Conservation (phyloP, 2,888 invertebrate species). For the Acronicta aceris region DNA sequence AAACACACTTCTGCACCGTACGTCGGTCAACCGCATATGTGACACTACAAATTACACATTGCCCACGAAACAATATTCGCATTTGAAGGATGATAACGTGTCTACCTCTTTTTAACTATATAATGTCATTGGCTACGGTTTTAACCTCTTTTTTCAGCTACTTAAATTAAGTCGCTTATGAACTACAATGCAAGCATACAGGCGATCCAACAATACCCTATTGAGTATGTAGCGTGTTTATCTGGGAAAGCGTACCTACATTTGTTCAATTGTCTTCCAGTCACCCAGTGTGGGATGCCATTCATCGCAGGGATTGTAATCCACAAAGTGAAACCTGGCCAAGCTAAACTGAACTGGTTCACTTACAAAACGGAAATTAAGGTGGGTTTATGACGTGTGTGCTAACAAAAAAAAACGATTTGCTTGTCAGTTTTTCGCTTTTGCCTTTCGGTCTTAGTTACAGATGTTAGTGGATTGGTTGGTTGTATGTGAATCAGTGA, state of each 20-base stretch:
- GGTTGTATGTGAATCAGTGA: too few relatives aligned
- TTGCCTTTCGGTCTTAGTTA: not conserved
- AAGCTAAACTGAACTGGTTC: slow-evolving; percentile 18
- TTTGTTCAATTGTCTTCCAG: slow-evolving; percentile 55
- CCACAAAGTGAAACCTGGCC: slow-evolving; percentile 37
- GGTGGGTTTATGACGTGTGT: slow-evolving; percentile 11
- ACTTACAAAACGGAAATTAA: slow-evolving; percentile 23
- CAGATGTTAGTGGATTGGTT: too few relatives aligned
- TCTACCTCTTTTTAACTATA: too few relatives aligned
- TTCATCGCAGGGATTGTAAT: slow-evolving; percentile 53
- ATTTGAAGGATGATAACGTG: too few relatives aligned
- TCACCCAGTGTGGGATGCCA: slow-evolving; percentile 39
- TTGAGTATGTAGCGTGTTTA: slow-evolving; percentile 61
- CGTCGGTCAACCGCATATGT: too few relatives aligned
- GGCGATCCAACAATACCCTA: slow-evolving; percentile 36
- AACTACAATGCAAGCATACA: slow-evolving; percentile 42
- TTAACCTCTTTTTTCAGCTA: too few relatives aligned
- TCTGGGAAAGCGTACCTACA: slow-evolving; percentile 62
- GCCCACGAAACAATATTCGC: too few relatives aligned
- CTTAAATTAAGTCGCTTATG: slow-evolving; percentile 63
- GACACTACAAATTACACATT: too few relatives aligned
- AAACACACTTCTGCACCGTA: too few relatives aligned
- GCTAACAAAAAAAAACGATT: not conserved
- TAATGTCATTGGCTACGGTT: too few relatives aligned
- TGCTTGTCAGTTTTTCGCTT: not conserved